Conservation (phyloP, 2,888 invertebrate genomes). For the Torymus texanus region DNA sequence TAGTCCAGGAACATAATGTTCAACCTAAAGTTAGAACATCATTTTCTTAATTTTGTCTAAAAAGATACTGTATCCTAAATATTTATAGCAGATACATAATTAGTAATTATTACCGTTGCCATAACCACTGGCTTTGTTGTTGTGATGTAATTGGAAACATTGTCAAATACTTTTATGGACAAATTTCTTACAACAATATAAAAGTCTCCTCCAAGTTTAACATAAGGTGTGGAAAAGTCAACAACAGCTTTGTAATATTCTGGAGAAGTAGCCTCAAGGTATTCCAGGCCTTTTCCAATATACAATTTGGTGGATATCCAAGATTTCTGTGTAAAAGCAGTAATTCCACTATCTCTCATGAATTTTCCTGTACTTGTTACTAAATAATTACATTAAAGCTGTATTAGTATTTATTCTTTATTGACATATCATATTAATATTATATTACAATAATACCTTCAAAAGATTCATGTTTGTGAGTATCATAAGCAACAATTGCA, state of each 20-base stretch:
- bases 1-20: slow-evolving; percentile 84
- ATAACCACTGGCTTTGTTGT: slow-evolving; percentile 78
- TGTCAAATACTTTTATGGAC: slow-evolving; percentile 75
- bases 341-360: slow-evolving; percentile 81
- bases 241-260: slow-evolving; percentile 79
- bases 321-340: slow-evolving; percentile 80
- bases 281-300: slow-evolving; percentile 80
- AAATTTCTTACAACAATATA: slow-evolving; percentile 78
- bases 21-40: slow-evolving; percentile 76
- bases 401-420: not conserved
- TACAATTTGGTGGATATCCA: slow-evolving; percentile 80
- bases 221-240: slow-evolving; percentile 80
- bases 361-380: slow-evolving; percentile 82
- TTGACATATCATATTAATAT: not conserved
- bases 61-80: slow-evolving; percentile 5
- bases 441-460: slow-evolving; percentile 76
- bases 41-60: slow-evolving; percentile 10
- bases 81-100: not conserved
- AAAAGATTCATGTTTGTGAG: slow-evolving; percentile 81
- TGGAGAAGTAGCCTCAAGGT: slow-evolving; percentile 83
- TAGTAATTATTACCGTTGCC: slow-evolving; percentile 76
- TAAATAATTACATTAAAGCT: slow-evolving; percentile 65
- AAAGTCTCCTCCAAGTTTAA: slow-evolving; percentile 79
- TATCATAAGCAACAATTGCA: slow-evolving; percentile 81
- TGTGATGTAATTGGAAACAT: slow-evolving; percentile 76